Base-by-base conservation (phyloP, 2,797 vertebrate genomes). In the Octomys mimax region DNA sequence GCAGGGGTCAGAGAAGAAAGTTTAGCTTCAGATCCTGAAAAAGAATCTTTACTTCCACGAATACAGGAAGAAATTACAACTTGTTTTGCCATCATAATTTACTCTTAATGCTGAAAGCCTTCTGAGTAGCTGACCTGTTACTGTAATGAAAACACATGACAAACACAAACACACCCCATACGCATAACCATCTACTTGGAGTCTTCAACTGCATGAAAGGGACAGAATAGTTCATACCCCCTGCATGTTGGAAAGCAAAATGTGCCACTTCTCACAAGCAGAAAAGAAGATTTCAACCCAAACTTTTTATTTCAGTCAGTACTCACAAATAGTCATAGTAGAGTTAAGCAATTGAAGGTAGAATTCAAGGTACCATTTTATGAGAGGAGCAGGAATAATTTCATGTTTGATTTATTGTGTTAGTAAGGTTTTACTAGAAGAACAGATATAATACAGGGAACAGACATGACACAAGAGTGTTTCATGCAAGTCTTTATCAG, bases 1-100 rank as follows among this genome's bases (percentile, higher is more conserved):
- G 95, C 93, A 46, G 86, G 96, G 93, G 31, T 0, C 0, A 16
- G 61, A 92, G 39, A 73, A 81, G 61, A 83, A 75, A 52, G 33
- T 59, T 92, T 61, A 64, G 54, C 28, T 96, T 89, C 28, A 77
- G 52, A 85, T 89, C 19, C 33, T 33, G 21, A 85, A 94, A 57
- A 97, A 62, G 42, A 96, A 95, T 91, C 93, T 96, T 36, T 75
- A 75, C 62, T 64, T 96, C 91, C 57, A 85, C 21, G 86, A 97
- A 96, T 95, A 87, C 46, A 92, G 52, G 26, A 93, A 91, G 46
- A 92, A 91, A 75, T 78, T 68, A 81, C 87, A 84, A 42, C 31
- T 61, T 70, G 12, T 24, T 92, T 95, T 81, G 22, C n/a, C 42
- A 66, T 91, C 78, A 71, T 33, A 73, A 57, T 79, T 77, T 36